Percentiles rank a stretch among this genome's conserved stretches.
These are phyloP conservation scores for Hippopotamyrus pictus DNA, from an alignment of 2,797 vertebrate genomes.

Conservation along the genomic window DNA sequence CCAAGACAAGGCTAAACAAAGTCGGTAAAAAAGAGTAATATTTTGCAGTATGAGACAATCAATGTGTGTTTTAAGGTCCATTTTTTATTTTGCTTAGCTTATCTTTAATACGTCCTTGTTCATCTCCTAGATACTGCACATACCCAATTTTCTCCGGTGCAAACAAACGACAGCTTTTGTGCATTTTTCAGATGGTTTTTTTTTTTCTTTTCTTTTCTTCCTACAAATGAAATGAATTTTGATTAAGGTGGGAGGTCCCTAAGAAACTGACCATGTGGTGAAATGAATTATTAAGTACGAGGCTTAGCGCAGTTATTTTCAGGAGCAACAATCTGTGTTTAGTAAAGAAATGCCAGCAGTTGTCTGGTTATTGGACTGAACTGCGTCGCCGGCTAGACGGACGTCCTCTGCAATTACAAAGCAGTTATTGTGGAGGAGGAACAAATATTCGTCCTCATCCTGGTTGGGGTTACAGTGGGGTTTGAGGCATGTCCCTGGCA, in stretches of 20 bases:
- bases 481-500: not conserved
- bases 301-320: slow-evolving; percentile 11
- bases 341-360: not conserved
- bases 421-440: not conserved
- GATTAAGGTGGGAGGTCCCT: slow-evolving; percentile 13
- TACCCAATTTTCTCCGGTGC: not conserved
- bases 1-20: not conserved
- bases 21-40: not conserved
- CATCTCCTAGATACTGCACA: not conserved
- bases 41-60: slow-evolving; percentile 6
- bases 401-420: not conserved
- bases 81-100: slow-evolving; percentile 14
- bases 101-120: slow-evolving; percentile 10
- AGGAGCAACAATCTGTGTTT: slow-evolving; percentile 19
- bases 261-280: slow-evolving; percentile 7
- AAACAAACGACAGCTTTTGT: not conserved
- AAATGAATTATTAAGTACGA: slow-evolving; percentile 22
- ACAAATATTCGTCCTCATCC: not conserved
- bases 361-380: not conserved
- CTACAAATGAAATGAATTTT: slow-evolving; percentile 10
- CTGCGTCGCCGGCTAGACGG: not conserved
- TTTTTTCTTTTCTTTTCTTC: not conserved
- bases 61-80: not conserved
- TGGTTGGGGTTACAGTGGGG: not conserved
- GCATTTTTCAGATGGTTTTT: not conserved